A percentile compares a stretch with the other conserved stretches of the same genome.
These are phyloP conservation scores for Mythimna lalbum DNA, from an alignment of 2,888 invertebrate species.

Conservation along the genomic window DNA sequence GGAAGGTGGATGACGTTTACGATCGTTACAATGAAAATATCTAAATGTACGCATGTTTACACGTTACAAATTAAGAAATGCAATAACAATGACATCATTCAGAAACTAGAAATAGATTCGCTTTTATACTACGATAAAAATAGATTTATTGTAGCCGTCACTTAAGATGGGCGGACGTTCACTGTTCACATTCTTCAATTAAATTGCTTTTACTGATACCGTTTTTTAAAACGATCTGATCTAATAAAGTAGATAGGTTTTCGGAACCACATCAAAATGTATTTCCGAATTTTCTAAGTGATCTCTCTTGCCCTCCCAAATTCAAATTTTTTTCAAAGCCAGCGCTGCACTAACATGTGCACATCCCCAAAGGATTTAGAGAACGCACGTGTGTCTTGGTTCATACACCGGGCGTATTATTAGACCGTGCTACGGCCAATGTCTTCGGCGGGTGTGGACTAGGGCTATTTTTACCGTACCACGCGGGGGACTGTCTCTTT, in stretches of 20 bases:
- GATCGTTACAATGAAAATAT: slow-evolving; percentile 27
- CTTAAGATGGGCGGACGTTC: slow-evolving; percentile 31
- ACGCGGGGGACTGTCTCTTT: slow-evolving; percentile 68
- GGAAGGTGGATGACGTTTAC: not conserved
- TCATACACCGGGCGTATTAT: slow-evolving; percentile 68
- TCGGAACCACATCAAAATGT: not conserved
- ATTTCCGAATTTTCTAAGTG: not conserved
- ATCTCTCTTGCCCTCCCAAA: not conserved
- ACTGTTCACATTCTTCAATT: slow-evolving; percentile 14
- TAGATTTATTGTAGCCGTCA: slow-evolving; percentile 47
- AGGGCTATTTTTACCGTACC: slow-evolving; percentile 66
- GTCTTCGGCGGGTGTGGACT: slow-evolving; percentile 65
- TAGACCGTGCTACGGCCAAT: slow-evolving; percentile 71
- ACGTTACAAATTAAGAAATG: slow-evolving; percentile 46
- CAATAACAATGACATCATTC: slow-evolving; percentile 52
- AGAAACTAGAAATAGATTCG: slow-evolving; percentile 56
- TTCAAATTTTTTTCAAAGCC: not conserved
- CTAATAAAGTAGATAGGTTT: not conserved
- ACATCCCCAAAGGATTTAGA: slow-evolving; percentile 44
- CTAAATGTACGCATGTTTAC: slow-evolving; percentile 28
- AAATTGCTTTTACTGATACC: not conserved
- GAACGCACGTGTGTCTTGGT: slow-evolving; percentile 67
- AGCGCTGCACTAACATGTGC: slow-evolving; percentile 39
- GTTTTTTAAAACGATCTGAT: not conserved
- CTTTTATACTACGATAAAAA: slow-evolving; percentile 51